phyloP scores from a whole-genome alignment of 2,888 invertebrate genomes.

The Rhorus exstirpatorius region DNA sequence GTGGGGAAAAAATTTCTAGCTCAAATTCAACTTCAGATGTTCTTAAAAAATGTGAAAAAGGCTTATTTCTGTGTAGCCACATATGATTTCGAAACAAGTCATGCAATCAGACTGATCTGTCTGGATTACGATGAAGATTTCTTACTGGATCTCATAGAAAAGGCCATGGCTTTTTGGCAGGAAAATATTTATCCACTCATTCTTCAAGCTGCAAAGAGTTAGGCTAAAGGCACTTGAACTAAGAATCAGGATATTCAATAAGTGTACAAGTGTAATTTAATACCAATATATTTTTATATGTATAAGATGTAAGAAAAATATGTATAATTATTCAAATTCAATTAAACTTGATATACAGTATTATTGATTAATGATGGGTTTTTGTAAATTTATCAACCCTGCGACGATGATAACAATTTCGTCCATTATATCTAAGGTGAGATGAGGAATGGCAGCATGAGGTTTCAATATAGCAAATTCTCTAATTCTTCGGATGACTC shows the following conservation, averaged over 20 bases:
- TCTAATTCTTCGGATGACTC: not conserved
- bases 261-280: no score
- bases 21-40: constrained; percentile 73
- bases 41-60: constrained; percentile 31
- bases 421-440: not conserved
- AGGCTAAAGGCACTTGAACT: no score
- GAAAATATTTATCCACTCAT: not conserved
- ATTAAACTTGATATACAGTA: not conserved
- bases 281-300: no score
- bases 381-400: constrained; percentile 13
- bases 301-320: no score
- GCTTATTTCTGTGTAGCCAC: constrained; percentile 41
- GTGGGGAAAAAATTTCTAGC: constrained; percentile 61
- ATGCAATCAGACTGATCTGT: constrained; percentile 12
- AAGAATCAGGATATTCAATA: no score
- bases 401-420: constrained; percentile 1
- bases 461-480: not conserved
- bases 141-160: not conserved
- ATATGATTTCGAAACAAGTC: constrained; percentile 58
- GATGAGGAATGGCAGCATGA: not conserved
- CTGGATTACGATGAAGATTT: not conserved
- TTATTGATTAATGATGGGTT: not conserved
- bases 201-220: no score
- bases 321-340: no score
- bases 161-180: not conserved